A percentile compares a stretch with the other conserved stretches of the same genome.
Evolutionary conservation across 2,113 vertebrate species (phyloP).

Genomic region (Hipposideros armiger): DNA sequence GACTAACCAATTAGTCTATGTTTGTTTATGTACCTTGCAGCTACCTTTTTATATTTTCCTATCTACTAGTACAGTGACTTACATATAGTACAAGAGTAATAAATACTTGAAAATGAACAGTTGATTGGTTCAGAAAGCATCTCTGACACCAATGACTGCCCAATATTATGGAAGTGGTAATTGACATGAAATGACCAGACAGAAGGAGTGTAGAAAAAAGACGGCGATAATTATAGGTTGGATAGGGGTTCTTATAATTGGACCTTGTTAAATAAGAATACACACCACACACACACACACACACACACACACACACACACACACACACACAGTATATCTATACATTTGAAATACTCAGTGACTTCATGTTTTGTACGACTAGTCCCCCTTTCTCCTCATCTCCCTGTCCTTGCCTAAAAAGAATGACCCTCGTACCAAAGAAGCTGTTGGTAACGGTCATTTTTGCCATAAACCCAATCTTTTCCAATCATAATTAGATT

Average conservation of each 20-base stretch:
- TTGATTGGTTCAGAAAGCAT: not conserved
- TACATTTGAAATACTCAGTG: not conserved
- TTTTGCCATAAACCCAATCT: not conserved
- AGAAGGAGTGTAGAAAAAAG: not conserved
- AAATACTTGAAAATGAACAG: constrained; percentile 8
- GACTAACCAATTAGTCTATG: not conserved
- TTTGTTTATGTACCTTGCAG: not conserved
- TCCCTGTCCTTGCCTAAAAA: not conserved
- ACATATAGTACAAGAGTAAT: not conserved
- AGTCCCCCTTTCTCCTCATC: not conserved
- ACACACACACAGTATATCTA: not conserved
- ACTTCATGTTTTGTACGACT: not conserved
- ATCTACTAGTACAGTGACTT: not conserved
- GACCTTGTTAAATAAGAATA: not conserved
- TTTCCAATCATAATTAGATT: not conserved
- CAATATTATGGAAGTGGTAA: not conserved
- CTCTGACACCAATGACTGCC: not conserved
- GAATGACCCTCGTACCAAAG: not conserved
- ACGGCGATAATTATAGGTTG: not conserved
- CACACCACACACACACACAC: too few species aligned
- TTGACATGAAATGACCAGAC: constrained; percentile 1
- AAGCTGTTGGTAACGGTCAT: not conserved
- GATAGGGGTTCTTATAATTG: not conserved
- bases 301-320: not conserved
- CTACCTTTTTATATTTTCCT: not conserved